Base-by-base conservation (phyloP, 2,113 vertebrate species). In the Pogonocichla stellata region DNA sequence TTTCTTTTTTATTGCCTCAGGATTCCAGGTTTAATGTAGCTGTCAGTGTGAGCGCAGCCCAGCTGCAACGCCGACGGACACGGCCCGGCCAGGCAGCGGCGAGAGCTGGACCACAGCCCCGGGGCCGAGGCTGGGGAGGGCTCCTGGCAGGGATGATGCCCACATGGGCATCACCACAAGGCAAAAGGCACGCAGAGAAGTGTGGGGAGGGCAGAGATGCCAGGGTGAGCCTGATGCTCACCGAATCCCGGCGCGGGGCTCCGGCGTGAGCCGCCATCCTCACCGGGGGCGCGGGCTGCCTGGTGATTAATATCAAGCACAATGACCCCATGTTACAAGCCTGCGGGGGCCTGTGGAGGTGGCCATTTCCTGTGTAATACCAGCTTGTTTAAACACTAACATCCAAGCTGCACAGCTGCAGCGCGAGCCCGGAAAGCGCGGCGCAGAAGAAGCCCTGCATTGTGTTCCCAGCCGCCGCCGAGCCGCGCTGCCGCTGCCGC, bases 381-480 rank as follows among this genome's bases (percentile, higher is more conserved):
- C 98, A 98, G 98, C 98, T 98, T 98, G 98, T 98, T 98, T 98
- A 98, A 98, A 98, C 97, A 98, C 97, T 98, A 97, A 97, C 97
- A 97, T 95, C 97, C 97, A 93, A 96, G 96, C 96, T 94, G 88
- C 97, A 97, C 98, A 98, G 98, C 98, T 98, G 98, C 98, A 98
- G 97, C 97, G 96, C 98, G 98, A 98, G 95, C 98, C 98, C 97
- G 97, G 98, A 97, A 98, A 97, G 97, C 95, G 36, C n/a, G 51
- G 95, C 89, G 97, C 97, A 97, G 97, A 98, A 98, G 98, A 98
- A 98, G 96, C 96, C 95, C 95, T 92, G 96, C 97, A 97, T 97
- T 97, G 98, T 97, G 97, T 84, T 98, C 97, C 66, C 42, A 78
- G 95, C 50, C 61, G 51, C 51, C 51, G 47, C 25, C 84, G 38